Evolutionary conservation across 2,888 invertebrate genomes (phyloP).

Genomic region (Ditula angustiorana): DNA sequence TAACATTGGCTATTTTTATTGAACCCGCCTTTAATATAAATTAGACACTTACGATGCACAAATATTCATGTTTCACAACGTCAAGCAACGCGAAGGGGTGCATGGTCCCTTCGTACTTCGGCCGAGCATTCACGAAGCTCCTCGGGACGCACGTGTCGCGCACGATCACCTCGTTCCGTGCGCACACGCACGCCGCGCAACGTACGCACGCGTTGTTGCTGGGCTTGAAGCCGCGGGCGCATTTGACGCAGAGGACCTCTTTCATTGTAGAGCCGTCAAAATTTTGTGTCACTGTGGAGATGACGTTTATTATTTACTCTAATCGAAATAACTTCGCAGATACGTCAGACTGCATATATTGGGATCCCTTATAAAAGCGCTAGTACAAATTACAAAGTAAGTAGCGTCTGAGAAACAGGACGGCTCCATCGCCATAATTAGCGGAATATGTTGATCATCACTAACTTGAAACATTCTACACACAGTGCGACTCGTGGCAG

Average conservation of each 20-base stretch:
- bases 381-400: too few relatives aligned
- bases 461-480: too few relatives aligned
- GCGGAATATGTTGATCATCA: too few relatives aligned
- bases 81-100: constrained; percentile 65
- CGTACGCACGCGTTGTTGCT: constrained; percentile 61
- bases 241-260: constrained; percentile 76
- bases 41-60: constrained; percentile 66
- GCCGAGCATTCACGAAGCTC: constrained; percentile 61
- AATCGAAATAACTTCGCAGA: too few relatives aligned
- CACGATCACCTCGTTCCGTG: constrained; percentile 60
- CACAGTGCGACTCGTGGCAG: too few relatives aligned
- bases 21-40: too few relatives aligned
- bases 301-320: too few relatives aligned
- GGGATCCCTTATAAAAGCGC: too few relatives aligned
- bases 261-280: constrained; percentile 72
- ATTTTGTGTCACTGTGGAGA: constrained; percentile 70
- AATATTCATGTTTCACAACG: constrained; percentile 70
- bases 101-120: constrained; percentile 64
- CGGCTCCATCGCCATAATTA: too few relatives aligned
- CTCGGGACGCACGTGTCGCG: constrained; percentile 67
- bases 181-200: constrained; percentile 67
- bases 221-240: constrained; percentile 66
- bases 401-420: too few relatives aligned
- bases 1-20: background rate
- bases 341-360: too few relatives aligned